These are phyloP conservation scores for Octodon degus DNA, from an alignment of 2,113 vertebrate genomes.

Conservation along the genomic window DNA sequence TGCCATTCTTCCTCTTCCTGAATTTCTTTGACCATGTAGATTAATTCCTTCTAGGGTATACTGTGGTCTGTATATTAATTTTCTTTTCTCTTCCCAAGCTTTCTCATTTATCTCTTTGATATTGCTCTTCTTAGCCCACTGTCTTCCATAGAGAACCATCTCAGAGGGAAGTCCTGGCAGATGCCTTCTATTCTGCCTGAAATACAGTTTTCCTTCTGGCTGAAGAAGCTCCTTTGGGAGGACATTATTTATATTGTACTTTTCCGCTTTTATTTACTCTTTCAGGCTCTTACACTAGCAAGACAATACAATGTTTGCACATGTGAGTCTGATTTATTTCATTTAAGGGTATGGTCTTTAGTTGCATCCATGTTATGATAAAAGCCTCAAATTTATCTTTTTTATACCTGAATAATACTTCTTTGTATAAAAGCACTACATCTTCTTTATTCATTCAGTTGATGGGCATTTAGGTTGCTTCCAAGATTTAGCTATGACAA, in stretches of 20 bases:
- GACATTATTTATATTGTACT: neutral
- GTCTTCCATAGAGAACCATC: neutral
- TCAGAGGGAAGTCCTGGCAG: neutral
- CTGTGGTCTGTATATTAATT: neutral
- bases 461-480: too few species aligned
- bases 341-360: too few species aligned
- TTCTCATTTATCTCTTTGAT: neutral
- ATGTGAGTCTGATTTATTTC: too few species aligned
- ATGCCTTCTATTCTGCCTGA: neutral
- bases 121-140: neutral
- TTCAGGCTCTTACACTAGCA: too few species aligned
- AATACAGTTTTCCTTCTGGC: neutral
- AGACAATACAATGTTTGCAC: too few species aligned
- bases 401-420: too few species aligned
- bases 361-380: too few species aligned
- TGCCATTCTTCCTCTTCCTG: neutral
- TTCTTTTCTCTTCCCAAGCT: neutral
- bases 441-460: too few species aligned
- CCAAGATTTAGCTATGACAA: too few species aligned
- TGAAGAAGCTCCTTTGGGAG: neutral
- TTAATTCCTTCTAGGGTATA: neutral
- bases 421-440: too few species aligned
- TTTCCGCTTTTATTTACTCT: too few species aligned
- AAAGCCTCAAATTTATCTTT: too few species aligned
- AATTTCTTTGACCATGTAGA: neutral